Evolutionary conservation across 1,140 invertebrate genomes (phyloP), one percentile per base, ranked within the genome.

Genomic region (Anastrepha obliqua): DNA sequence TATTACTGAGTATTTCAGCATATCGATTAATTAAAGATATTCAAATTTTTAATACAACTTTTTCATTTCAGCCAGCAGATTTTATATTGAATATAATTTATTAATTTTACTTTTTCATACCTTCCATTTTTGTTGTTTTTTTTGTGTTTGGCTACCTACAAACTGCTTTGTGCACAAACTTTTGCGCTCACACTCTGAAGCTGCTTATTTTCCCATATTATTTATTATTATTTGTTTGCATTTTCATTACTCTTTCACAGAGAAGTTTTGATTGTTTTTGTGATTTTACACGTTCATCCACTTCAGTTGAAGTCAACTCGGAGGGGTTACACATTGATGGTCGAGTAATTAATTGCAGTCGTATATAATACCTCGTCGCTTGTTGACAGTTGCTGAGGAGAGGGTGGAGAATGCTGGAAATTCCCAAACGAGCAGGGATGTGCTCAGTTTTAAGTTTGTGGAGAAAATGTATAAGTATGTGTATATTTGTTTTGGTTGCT

Each of bases 261-360:
- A 47, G 67, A 74, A 74, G 42, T 74, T 74, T 7, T 7, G 15
- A 47, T 42, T 29, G 44, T 74, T 74, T 74, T 47, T 13, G 39
- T 17, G 42, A 74, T 74, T 74, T 74, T 74, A 74, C 11, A 74
- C 67, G 17, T 15, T 74, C 42, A 74, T 44, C 39, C 67, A 13
- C 39, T 74, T 74, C 42, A 17, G 44, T 8, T 44, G 17, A 47
- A 74, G 67, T 74, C 67, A 74, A 74, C 67, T 47, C 6, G 15
- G 67, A 44, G 67, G 65, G 67, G 67, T 47, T 74, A 44, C 67
- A 44, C 39, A 74, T 74, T 74, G 67, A 74, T 74, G 67, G 67
- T 17, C 44, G 67, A 42, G 67, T 74, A 74, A 74, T 74, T 74
- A 74, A 74, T 74, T 74, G 67, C 39, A 42, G 39, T 74, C 67